Evolutionary conservation across 2,888 invertebrate species (phyloP), one percentile per base, ranked within the genome.

Genomic region (Ectemnius continuus): DNA sequence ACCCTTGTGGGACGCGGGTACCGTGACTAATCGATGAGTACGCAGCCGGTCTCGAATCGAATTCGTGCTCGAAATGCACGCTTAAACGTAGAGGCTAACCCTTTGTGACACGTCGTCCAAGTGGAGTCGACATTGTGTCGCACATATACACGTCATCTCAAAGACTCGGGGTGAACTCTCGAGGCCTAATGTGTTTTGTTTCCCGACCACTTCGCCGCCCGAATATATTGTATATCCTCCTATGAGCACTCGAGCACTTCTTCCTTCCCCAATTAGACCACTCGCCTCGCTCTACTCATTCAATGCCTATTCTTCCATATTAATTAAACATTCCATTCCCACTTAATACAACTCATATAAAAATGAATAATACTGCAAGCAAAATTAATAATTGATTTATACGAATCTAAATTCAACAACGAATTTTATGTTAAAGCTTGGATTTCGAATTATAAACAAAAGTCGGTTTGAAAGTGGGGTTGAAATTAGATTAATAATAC

Each of bases 11-110:
- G 84, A 65, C 82, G 70, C 88, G 88, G 89, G 89, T 87, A 90
- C 88, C 86, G 87, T 88, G 87, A 87, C 90, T 89, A 90, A 90
- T 90, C 90, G 87, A 90, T 89, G 89, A 87, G 80, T 86, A 88
- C 86, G 86, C 88, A 85, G 85, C 85, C 87, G 86, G 86, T 88
- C 87, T 69, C 72, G 72, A 58, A 67, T 70, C 76, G 74, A 76
- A 75, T 76, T 73, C 69, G 52, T 52, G 16, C 52, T 52, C 73
- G 73, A 63, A 70, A 77, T 67, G 65, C 63, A 77, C 61, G 65
- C 52, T 62, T 56, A 28, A 57, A 28, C 66, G 52, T 16, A 26
- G 52, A 52, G 16, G 52, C 52, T 52, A 52, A 52, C 52, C 52
- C 52, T 52, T 52, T 52, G 52, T 52, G 16, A 52, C 52, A 52